Percentiles rank a stretch among this genome's conserved stretches.
These are phyloP conservation scores for Shargacucullia verbasci DNA, from an alignment of 2,888 invertebrate genomes.

Conservation along the genomic window DNA sequence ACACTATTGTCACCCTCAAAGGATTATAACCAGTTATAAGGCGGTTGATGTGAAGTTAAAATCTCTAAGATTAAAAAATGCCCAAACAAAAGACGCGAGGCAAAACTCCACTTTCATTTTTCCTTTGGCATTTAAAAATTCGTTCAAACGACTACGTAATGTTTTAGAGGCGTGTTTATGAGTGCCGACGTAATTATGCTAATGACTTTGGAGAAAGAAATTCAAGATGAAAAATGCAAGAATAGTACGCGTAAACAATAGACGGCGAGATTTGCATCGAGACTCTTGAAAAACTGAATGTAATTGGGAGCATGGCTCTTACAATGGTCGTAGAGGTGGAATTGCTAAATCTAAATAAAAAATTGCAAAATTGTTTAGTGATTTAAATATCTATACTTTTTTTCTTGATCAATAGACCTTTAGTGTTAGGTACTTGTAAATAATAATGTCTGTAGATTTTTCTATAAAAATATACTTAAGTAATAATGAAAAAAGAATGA, in stretches of 20 bases:
- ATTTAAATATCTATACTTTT: too few species aligned
- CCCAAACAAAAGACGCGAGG: conserved; percentile 35
- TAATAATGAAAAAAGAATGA: too few species aligned
- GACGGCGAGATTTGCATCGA: conserved; percentile 34
- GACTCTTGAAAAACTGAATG: conserved; percentile 30
- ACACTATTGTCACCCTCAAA: conserved; percentile 18
- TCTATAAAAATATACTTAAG: too few species aligned
- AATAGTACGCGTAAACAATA: conserved; percentile 46
- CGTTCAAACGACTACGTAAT: conserved; percentile 44
- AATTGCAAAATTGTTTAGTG: too few species aligned
- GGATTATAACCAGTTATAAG: conserved; percentile 21
- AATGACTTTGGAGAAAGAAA: conserved; percentile 54
- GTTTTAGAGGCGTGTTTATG: conserved; percentile 58
- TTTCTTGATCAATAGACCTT: too few species aligned
- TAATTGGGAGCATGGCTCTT: conserved; percentile 34
- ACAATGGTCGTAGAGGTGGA: conserved; percentile 9
- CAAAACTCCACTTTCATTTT: conserved; percentile 39
- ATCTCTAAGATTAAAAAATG: conserved; percentile 44
- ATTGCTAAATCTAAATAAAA: neutral
- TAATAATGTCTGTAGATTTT: too few species aligned
- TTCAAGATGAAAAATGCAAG: conserved; percentile 43
- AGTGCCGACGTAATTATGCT: conserved; percentile 55
- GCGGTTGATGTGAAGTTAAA: conserved; percentile 28
- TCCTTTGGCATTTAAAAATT: conserved; percentile 50
- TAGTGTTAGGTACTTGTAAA: too few species aligned